Evolutionary conservation across 2,113 vertebrate species (phyloP).

Genomic region (Zosterops pallidus): DNA sequence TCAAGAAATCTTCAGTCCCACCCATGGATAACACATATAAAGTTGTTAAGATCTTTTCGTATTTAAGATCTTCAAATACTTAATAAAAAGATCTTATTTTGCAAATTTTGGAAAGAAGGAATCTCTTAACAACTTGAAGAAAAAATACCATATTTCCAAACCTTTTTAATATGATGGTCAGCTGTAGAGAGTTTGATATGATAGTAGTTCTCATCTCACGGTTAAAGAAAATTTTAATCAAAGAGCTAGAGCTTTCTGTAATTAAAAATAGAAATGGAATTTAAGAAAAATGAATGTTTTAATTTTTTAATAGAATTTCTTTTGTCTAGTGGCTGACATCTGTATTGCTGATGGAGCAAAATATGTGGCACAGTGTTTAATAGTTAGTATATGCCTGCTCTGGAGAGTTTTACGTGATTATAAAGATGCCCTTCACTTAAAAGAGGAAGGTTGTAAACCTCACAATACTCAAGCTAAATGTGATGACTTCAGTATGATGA

Average conservation of each 20-base stretch:
- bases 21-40: not conserved
- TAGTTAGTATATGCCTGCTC: not conserved
- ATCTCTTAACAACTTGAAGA: not conserved
- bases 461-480: not conserved
- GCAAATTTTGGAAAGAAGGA: not conserved
- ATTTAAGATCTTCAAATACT: not conserved
- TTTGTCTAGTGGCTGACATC: not conserved
- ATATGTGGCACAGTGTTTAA: not conserved
- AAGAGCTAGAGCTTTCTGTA: not conserved
- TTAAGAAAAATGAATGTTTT: not conserved
- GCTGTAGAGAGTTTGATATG: not conserved
- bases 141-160: not conserved
- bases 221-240: not conserved
- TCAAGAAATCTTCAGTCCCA: not conserved
- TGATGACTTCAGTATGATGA: not conserved
- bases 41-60: not conserved
- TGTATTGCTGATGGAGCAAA: not conserved
- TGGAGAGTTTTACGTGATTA: not conserved
- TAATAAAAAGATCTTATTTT: not conserved
- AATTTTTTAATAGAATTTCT: not conserved
- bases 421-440: not conserved
- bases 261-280: not conserved
- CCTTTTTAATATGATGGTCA: not conserved
- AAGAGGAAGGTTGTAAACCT: not conserved
- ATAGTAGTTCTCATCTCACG: not conserved